Conservation (phyloP, 2,888 invertebrate species). For the Spatulosminthurus flaviceps region DNA sequence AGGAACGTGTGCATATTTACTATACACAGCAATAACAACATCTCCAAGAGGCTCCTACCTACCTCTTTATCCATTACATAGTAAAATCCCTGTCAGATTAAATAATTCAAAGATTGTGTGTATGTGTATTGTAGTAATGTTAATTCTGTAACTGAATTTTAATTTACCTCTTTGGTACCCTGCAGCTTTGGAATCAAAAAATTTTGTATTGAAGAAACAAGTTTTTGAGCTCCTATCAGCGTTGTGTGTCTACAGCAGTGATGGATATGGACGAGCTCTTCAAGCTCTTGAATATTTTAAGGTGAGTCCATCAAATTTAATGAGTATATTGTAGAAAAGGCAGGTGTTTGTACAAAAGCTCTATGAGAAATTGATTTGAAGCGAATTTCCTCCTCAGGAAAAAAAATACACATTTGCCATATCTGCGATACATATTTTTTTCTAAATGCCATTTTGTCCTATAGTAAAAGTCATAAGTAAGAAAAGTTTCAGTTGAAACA, state of each 20-base stretch:
- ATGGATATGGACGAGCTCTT: slow-evolving; percentile 85
- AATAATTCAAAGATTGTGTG: background rate
- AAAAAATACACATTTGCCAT: no score
- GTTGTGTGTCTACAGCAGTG: slow-evolving; percentile 90
- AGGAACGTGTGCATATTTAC: background rate
- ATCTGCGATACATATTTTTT: no score
- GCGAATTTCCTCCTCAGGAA: background rate
- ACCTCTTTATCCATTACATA: background rate
- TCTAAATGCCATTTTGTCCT: no score
- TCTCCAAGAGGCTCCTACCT: background rate
- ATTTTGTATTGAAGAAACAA: slow-evolving; percentile 93
- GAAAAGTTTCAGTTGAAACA: no score
- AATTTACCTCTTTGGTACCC: slow-evolving; percentile 4
- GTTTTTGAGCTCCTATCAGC: slow-evolving; percentile 95
- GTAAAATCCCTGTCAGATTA: slow-evolving; percentile 5
- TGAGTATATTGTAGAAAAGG: background rate
- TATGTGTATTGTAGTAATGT: no score
- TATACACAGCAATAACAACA: no score
- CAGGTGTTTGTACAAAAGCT: background rate
- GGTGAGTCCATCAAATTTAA: slow-evolving; percentile 70
- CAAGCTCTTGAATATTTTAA: slow-evolving; percentile 92
- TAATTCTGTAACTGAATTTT: slow-evolving; percentile 10
- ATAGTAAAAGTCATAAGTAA: no score
- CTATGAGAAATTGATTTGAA: background rate
- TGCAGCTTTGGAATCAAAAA: slow-evolving; percentile 85